Evolutionary conservation across 2,888 invertebrate genomes (phyloP).

Genomic region (Myopa tessellatipennis): DNA sequence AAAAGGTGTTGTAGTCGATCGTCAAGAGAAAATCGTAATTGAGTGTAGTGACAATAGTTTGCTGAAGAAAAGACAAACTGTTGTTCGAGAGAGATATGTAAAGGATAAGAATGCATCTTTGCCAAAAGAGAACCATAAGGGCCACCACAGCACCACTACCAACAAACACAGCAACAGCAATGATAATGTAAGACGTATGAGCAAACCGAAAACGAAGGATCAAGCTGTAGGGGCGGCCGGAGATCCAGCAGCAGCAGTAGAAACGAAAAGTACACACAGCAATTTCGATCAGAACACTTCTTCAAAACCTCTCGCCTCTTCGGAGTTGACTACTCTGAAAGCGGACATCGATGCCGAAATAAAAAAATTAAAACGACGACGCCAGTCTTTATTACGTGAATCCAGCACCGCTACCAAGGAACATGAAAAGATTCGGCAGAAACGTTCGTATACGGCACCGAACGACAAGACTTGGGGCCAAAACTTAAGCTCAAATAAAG

Average conservation of each 20-base stretch:
- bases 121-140: not conserved
- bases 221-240: not conserved
- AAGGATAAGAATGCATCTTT: conserved; percentile 15
- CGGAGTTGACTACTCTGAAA: conserved; percentile 38
- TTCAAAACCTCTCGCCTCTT: conserved; percentile 24
- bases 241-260: not conserved
- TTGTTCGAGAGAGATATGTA: conserved; percentile 44
- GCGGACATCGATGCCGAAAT: conserved; percentile 46
- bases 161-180: conserved; percentile 9
- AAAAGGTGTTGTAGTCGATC: conserved; percentile 47
- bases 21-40: conserved; percentile 46
- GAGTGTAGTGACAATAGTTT: conserved; percentile 42
- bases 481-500: conserved; percentile 27
- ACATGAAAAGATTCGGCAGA: conserved; percentile 8
- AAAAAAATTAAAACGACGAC: conserved; percentile 39
- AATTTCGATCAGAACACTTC: not conserved
- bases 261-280: not conserved
- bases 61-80: conserved; percentile 38
- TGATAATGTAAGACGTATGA: not conserved
- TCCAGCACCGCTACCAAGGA: not conserved
- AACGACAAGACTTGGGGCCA: conserved; percentile 42
- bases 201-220: not conserved
- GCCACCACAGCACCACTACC: not conserved
- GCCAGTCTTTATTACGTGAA: not conserved
- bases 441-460: conserved; percentile 27